These are phyloP conservation scores for Mormyrops boulengeri DNA, from an alignment of 2,797 vertebrate genomes.

Conservation along the genomic window DNA sequence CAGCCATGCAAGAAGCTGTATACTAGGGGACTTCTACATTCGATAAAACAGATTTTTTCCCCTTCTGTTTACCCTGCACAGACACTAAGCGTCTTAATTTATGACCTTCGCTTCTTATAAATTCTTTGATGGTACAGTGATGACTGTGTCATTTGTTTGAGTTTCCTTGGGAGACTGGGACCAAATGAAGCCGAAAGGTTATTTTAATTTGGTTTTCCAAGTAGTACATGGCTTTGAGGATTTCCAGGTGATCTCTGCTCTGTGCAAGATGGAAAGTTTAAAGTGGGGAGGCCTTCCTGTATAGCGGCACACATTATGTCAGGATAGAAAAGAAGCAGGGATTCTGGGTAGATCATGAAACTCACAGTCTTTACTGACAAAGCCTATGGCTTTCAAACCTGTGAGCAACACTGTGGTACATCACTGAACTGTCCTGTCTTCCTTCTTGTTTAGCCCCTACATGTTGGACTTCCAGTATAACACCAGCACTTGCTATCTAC, in stretches of 20 bases:
- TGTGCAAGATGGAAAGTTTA: conserved; percentile 53
- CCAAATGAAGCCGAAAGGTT: conserved; percentile 31
- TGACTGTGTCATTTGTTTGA: conserved; percentile 14
- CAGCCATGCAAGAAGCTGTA: conserved; percentile 16
- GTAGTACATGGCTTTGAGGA: conserved; percentile 57
- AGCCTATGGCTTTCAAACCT: background rate
- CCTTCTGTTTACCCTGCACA: conserved; percentile 27
- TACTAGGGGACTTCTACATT: conserved; percentile 21
- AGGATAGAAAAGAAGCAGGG: conserved; percentile 14
- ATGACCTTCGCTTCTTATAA: conserved; percentile 32
- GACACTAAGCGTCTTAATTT: conserved; percentile 36
- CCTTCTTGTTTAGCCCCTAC: background rate
- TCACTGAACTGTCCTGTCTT: background rate
- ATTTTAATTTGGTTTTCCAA: conserved; percentile 55
- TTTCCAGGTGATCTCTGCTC: conserved; percentile 59
- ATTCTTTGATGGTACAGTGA: conserved; percentile 38
- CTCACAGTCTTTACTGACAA: conserved; percentile 26
- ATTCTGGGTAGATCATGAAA: conserved; percentile 32
- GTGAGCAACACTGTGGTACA: background rate
- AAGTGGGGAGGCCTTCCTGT: conserved; percentile 28
- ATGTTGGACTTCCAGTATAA: background rate
- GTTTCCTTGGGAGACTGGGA: conserved; percentile 30
- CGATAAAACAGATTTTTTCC: conserved; percentile 34
- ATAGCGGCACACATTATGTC: conserved; percentile 38
- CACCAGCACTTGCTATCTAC: background rate